A percentile compares a stretch with the other conserved stretches of the same genome.
Conservation (phyloP, 2,888 invertebrate species). For the Spilosoma lubricipeda region DNA sequence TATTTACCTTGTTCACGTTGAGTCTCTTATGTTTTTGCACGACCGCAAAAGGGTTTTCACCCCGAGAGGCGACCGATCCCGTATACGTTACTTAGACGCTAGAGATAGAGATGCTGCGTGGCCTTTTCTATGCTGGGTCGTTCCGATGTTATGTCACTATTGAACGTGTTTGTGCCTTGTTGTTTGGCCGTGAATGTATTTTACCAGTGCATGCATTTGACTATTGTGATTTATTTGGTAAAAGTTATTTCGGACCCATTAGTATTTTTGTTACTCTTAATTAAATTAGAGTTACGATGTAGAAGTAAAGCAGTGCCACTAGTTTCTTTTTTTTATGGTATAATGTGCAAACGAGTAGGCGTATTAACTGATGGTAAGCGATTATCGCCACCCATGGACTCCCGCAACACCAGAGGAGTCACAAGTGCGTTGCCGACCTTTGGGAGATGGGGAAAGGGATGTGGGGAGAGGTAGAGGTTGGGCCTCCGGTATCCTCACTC, state of each 20-base stretch:
- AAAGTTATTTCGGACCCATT: slow-evolving; percentile 56
- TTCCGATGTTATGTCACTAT: slow-evolving; percentile 83
- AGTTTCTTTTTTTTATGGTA: no score
- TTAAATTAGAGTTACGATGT: neutral
- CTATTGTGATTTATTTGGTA: slow-evolving; percentile 61
- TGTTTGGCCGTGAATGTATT: slow-evolving; percentile 81
- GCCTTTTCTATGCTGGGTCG: slow-evolving; percentile 76
- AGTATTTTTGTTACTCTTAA: neutral
- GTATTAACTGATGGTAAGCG: no score
- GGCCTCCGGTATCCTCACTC: no score
- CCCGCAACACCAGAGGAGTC: no score
- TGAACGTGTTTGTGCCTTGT: slow-evolving; percentile 76
- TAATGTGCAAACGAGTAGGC: no score
- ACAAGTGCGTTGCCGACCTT: no score
- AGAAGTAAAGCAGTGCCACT: neutral
- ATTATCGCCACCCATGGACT: no score
- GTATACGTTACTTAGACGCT: slow-evolving; percentile 74
- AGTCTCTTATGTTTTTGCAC: slow-evolving; percentile 78
- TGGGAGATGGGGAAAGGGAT: no score
- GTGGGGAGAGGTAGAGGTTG: no score
- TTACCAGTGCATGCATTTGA: slow-evolving; percentile 67
- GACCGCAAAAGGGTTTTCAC: slow-evolving; percentile 82
- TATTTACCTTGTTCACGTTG: slow-evolving; percentile 73
- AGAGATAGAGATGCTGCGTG: slow-evolving; percentile 83
- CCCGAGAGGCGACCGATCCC: slow-evolving; percentile 75